Conservation (phyloP, 2,113 vertebrate genomes). For the Cavia porcellus region DNA sequence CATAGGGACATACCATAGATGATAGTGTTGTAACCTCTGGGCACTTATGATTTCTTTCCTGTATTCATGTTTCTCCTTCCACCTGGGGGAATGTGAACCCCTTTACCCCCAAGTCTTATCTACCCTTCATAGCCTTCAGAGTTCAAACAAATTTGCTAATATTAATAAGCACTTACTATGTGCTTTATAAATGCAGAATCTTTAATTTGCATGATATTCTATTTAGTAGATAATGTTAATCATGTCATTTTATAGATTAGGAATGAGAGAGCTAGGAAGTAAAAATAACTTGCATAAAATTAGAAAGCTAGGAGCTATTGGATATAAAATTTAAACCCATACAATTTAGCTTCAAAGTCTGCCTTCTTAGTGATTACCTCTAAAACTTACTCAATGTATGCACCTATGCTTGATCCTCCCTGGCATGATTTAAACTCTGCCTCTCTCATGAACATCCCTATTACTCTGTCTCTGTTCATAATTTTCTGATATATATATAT, state of each 20-base stretch:
- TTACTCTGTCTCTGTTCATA: background rate
- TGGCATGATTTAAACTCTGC: background rate
- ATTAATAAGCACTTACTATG: background rate
- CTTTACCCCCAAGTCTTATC: background rate
- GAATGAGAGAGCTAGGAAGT: background rate
- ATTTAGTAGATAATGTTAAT: background rate
- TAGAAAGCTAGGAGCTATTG: background rate
- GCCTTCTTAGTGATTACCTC: background rate
- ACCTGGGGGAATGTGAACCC: background rate
- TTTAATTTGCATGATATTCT: background rate
- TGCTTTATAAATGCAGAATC: background rate
- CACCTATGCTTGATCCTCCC: background rate
- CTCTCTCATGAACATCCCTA: background rate
- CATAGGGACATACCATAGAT: fast-evolving
- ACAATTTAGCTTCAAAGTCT: background rate
- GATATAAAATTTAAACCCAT: background rate
- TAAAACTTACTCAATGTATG: background rate
- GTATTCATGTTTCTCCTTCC: background rate
- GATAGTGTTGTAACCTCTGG: background rate
- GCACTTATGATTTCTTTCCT: background rate
- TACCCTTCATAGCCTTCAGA: background rate
- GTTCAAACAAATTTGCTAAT: background rate
- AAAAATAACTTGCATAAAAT: background rate
- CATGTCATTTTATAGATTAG: background rate
- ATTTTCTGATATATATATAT: background rate